Conservation (phyloP, 2,113 vertebrate species). For the Reinhardtius hippoglossoides region DNA sequence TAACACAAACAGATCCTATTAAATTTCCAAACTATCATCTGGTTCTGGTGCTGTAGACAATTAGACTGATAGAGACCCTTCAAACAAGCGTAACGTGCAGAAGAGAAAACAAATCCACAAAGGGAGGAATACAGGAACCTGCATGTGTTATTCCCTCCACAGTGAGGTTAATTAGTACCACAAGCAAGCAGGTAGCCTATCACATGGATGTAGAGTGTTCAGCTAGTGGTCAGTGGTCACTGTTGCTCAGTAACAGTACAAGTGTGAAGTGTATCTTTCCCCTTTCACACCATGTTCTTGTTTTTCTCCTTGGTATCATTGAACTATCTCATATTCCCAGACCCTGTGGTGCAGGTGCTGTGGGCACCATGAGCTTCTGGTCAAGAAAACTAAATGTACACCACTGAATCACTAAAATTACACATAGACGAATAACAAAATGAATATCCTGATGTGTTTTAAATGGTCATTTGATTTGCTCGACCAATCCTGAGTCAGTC, state of each 20-base stretch:
- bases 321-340: too few species aligned
- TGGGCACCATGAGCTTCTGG: too few species aligned
- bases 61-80: neutral
- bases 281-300: too few species aligned
- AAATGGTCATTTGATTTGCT: neutral
- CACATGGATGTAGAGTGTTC: neutral
- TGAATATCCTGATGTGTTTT: neutral
- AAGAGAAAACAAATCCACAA: neutral
- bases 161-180: neutral
- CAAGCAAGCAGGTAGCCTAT: neutral
- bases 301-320: too few species aligned
- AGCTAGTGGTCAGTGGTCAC: too few species aligned
- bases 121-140: neutral
- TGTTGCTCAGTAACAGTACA: neutral
- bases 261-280: neutral
- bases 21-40: neutral
- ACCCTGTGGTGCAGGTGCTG: neutral
- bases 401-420: neutral
- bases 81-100: neutral
- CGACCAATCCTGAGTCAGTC: too few species aligned
- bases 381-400: too few species aligned
- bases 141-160: neutral
- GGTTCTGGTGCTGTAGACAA: constrained; percentile 3
- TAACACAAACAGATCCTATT: too few species aligned
- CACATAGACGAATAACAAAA: neutral